A percentile compares a stretch with the other conserved stretches of the same genome.
phyloP scores from a whole-genome alignment of 2,797 vertebrate species.

The Dipus sagitta region DNA sequence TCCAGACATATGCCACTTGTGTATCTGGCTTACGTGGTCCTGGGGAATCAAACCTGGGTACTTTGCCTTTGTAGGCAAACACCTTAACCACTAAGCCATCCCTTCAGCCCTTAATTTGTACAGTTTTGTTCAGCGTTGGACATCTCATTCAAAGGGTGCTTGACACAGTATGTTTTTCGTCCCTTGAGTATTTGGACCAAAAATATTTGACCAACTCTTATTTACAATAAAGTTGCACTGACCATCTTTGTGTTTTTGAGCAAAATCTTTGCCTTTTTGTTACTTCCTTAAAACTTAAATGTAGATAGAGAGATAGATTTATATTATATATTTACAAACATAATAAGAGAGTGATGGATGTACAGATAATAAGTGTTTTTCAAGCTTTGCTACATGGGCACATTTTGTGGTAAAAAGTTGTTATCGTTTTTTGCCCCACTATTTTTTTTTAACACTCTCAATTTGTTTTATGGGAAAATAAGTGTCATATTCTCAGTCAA shows the following conservation, averaged over 20 bases:
- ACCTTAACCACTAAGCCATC: too few species aligned
- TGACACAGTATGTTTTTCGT: too few species aligned
- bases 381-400: not conserved
- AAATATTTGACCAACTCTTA: not conserved
- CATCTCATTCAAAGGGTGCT: too few species aligned
- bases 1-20: too few species aligned
- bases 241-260: not conserved
- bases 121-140: too few species aligned
- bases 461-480: not conserved
- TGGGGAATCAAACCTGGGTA: too few species aligned
- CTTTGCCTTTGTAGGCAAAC: too few species aligned
- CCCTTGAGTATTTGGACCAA: too few species aligned
- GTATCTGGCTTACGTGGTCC: too few species aligned
- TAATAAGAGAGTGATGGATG: not conserved
- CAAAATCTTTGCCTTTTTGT: constrained; percentile 20
- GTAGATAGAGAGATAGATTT: not conserved
- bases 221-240: not conserved
- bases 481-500: not conserved
- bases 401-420: not conserved
- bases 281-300: not conserved
- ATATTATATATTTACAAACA: not conserved
- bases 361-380: not conserved
- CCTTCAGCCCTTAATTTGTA: too few species aligned
- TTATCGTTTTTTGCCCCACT: not conserved
- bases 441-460: not conserved